A percentile compares a stretch with the other conserved stretches of the same genome.
phyloP scores from a whole-genome alignment of 2,113 vertebrate species.

The Isurus oxyrinchus region DNA sequence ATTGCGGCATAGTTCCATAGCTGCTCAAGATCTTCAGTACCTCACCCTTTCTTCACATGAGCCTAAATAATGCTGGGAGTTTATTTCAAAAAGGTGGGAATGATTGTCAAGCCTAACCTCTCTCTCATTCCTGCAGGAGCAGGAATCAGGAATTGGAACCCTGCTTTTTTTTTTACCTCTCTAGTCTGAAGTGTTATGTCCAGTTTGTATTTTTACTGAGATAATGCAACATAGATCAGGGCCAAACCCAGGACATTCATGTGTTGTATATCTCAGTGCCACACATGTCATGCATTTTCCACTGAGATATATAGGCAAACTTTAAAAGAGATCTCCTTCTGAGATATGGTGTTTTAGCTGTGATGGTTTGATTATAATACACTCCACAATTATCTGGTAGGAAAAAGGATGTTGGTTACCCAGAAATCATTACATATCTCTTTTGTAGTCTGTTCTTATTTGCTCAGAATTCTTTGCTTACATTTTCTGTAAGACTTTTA shows the following conservation, averaged over 20 bases:
- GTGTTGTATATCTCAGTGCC: background rate
- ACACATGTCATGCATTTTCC: background rate
- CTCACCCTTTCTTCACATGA: background rate
- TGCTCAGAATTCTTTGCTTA: background rate
- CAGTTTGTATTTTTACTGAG: background rate
- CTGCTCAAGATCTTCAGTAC: background rate
- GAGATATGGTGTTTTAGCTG: background rate
- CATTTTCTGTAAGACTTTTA: background rate
- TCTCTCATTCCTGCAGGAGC: background rate
- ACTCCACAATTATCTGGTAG: background rate
- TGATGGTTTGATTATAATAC: background rate
- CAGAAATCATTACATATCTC: background rate
- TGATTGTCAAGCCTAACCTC: background rate
- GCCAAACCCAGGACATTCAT: background rate
- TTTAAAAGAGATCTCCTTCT: background rate
- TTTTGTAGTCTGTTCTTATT: background rate
- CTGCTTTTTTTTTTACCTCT: background rate
- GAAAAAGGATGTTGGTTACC: background rate
- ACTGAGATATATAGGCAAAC: background rate
- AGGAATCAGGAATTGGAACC: background rate
- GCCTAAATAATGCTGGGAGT: background rate
- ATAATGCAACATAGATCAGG: background rate
- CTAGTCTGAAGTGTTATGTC: background rate
- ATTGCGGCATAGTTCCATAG: background rate
- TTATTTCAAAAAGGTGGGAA: background rate